phyloP scores from a whole-genome alignment of 1,140 invertebrate genomes.

The Sweltsa coloradensis region DNA sequence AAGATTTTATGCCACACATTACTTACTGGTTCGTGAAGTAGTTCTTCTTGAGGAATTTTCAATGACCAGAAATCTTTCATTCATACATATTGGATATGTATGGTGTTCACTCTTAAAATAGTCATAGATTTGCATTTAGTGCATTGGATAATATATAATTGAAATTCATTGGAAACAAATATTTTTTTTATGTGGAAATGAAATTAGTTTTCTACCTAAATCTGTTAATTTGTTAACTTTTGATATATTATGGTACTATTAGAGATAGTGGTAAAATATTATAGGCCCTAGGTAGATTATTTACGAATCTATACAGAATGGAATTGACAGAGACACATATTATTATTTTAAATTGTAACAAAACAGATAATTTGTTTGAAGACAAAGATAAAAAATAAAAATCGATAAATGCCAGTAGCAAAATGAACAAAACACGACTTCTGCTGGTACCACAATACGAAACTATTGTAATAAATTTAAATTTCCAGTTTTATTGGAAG shows the following conservation, averaged over 20 bases:
- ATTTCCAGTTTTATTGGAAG: no score
- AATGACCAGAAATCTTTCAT: no score
- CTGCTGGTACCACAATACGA: no score
- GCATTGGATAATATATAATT: not conserved
- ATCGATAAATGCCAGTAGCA: not conserved
- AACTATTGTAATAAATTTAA: no score
- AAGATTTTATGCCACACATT: not conserved
- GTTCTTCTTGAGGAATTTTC: no score
- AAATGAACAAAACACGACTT: no score
- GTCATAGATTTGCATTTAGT: not conserved
- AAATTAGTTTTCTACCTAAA: slow-evolving; percentile 2
- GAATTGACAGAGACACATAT: not conserved
- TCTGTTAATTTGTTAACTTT: not conserved
- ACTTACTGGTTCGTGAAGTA: not conserved
- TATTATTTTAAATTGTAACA: not conserved
- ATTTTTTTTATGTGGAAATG: slow-evolving; percentile 1
- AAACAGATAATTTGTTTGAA: not conserved
- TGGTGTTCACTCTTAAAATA: not conserved
- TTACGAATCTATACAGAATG: not conserved
- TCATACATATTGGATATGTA: not conserved
- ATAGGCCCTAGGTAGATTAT: not conserved
- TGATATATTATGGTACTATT: no score
- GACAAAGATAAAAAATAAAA: not conserved
- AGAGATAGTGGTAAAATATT: no score
- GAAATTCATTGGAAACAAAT: not conserved